Evolutionary conservation across 53 echinoderm and acorn worm species (phyloP).

Genomic region (Crossaster papposus): DNA sequence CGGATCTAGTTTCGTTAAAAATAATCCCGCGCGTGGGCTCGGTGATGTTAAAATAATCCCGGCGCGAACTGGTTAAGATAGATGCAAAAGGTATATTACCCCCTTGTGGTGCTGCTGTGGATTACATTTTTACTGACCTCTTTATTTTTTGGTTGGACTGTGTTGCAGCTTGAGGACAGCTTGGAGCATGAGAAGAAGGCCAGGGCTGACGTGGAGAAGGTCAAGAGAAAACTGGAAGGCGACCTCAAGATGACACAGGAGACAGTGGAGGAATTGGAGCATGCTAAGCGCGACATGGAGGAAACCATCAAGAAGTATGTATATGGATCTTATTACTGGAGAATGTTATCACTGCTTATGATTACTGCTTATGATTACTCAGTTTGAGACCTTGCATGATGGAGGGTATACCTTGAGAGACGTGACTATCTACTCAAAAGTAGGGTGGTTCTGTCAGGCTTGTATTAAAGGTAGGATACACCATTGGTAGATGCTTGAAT

Average conservation of each 20-base stretch:
- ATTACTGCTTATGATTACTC: neutral
- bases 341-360: neutral
- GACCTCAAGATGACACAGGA: slow-evolving; percentile 99
- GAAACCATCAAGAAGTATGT: slow-evolving; percentile 99
- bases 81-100: too few species aligned
- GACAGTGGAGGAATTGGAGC: slow-evolving; percentile 95
- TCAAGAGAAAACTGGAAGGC: slow-evolving; percentile 98
- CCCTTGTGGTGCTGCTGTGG: too few species aligned
- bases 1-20: too few species aligned
- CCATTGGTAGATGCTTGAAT: too few species aligned
- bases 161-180: slow-evolving; percentile 84
- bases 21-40: too few species aligned
- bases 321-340: neutral
- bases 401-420: neutral
- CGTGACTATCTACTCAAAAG: too few species aligned
- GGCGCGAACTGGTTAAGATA: too few species aligned
- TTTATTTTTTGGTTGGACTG: neutral
- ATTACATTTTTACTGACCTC: too few species aligned
- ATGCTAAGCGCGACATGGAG: slow-evolving; percentile 85
- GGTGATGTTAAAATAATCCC: too few species aligned
- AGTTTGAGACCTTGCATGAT: too few species aligned
- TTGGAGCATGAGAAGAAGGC: slow-evolving; percentile 99
- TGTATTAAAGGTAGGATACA: too few species aligned
- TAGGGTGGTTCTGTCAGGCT: too few species aligned
- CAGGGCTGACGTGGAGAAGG: slow-evolving; percentile 99